A percentile compares a stretch with the other conserved stretches of the same genome.
Evolutionary conservation across 2,113 vertebrate species (phyloP).

Genomic region (human (Homo sapiens)): DNA sequence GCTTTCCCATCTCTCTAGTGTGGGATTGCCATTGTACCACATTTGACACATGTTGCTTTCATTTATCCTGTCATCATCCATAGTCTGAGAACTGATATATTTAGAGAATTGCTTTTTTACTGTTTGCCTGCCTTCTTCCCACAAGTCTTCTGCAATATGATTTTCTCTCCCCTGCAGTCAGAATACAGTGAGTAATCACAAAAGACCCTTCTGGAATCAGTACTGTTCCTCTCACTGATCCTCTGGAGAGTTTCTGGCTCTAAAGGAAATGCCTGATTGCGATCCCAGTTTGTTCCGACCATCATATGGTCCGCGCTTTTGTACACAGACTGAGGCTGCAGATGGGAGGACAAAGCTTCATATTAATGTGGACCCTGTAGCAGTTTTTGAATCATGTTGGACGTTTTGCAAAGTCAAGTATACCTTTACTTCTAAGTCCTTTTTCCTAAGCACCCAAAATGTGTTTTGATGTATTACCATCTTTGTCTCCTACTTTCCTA

Average conservation of each 20-base stretch:
- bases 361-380: background rate
- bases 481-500: background rate
- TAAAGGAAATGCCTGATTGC: background rate
- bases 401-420: background rate
- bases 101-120: background rate
- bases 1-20: background rate
- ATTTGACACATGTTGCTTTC: background rate
- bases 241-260: background rate
- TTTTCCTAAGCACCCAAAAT: background rate
- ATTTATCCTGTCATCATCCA: background rate
- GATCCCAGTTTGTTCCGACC: too few relatives aligned
- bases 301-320: background rate
- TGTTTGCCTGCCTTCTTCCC: background rate
- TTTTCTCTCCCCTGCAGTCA: background rate
- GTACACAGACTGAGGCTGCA: rapidly evolving
- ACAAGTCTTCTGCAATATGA: background rate
- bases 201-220: background rate
- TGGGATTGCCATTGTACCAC: background rate
- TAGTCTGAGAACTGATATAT: background rate
- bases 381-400: background rate
- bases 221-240: background rate
- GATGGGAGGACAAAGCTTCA: rapidly evolving
- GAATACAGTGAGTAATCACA: background rate
- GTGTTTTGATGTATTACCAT: background rate
- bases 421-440: background rate